Conservation (phyloP, 1,140 invertebrate genomes). For the Prorops nasuta region DNA sequence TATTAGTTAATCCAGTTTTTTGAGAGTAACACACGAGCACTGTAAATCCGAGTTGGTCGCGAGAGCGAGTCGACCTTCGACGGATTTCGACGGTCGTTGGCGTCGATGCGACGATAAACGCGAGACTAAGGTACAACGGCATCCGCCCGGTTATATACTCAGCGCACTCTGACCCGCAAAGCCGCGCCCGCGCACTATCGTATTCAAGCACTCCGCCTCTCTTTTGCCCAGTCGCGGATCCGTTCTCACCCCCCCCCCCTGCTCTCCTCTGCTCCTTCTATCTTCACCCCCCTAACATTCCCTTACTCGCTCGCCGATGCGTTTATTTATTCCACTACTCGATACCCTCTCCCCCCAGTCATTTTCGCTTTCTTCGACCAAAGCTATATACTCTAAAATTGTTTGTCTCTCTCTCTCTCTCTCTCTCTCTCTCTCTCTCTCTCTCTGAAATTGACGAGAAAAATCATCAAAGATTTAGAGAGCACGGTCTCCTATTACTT, state of each 20-base stretch:
- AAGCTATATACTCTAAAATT: too few relatives aligned
- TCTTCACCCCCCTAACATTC: conserved; percentile 11
- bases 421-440: too few relatives aligned
- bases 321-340: too few relatives aligned
- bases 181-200: conserved; percentile 46
- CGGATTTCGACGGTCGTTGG: conserved; percentile 22
- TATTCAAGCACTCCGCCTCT: conserved; percentile 6
- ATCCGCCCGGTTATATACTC: conserved; percentile 55
- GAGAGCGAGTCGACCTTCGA: background rate
- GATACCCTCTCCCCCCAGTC: too few relatives aligned
- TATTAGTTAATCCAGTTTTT: too few relatives aligned
- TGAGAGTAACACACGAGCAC: too few relatives aligned
- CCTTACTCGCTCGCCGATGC: background rate
- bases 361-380: too few relatives aligned
- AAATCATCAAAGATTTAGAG: too few relatives aligned
- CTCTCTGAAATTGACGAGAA: too few relatives aligned
- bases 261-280: conserved; percentile 4
- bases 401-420: too few relatives aligned
- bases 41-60: background rate
- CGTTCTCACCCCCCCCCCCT: conserved; percentile 16
- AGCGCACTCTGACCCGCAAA: conserved; percentile 53
- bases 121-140: conserved; percentile 50
- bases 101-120: conserved; percentile 42
- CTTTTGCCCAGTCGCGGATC: conserved; percentile 23
- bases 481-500: too few relatives aligned